Percentiles rank a stretch among this genome's conserved stretches.
These are phyloP conservation scores for Conus ventricosus DNA, from an alignment of 1,140 invertebrate genomes.

Conservation along the genomic window DNA sequence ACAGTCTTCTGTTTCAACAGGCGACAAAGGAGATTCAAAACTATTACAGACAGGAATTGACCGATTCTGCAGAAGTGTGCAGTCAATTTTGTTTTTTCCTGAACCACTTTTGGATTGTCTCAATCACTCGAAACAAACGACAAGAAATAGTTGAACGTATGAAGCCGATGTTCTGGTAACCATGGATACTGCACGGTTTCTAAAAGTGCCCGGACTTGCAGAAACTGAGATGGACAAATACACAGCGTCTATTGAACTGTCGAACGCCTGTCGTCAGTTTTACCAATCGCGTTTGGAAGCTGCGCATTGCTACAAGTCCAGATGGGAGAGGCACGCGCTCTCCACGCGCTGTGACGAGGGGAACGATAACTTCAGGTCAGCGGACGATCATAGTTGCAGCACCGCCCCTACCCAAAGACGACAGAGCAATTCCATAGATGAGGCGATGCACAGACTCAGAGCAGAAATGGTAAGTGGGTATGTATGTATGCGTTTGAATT, in stretches of 20 bases:
- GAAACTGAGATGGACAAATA: conserved; percentile 53
- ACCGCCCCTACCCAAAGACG: not conserved
- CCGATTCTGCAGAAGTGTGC: no score
- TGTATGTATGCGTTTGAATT: not conserved
- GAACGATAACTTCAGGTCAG: conserved; percentile 16
- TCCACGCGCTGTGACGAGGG: not conserved
- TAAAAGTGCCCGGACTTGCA: conserved; percentile 22
- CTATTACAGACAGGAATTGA: no score
- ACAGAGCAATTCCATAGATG: conserved; percentile 52
- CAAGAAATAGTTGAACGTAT: no score
- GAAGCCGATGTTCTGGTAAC: not conserved
- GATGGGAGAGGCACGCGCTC: conserved; percentile 31
- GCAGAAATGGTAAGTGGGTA: conserved; percentile 60
- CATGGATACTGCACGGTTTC: conserved; percentile 31
- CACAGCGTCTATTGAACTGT: conserved; percentile 64
- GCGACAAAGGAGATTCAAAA: no score
- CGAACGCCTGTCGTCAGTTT: conserved; percentile 63
- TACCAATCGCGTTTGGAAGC: conserved; percentile 59
- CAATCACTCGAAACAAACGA: no score
- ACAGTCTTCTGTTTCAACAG: no score
- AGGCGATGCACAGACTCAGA: conserved; percentile 58
- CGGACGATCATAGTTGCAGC: not conserved
- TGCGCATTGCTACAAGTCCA: conserved; percentile 49
- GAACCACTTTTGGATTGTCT: no score
- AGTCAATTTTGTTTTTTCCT: no score